Conservation (phyloP, 2,888 invertebrate species). For the Eilema sororculum region DNA sequence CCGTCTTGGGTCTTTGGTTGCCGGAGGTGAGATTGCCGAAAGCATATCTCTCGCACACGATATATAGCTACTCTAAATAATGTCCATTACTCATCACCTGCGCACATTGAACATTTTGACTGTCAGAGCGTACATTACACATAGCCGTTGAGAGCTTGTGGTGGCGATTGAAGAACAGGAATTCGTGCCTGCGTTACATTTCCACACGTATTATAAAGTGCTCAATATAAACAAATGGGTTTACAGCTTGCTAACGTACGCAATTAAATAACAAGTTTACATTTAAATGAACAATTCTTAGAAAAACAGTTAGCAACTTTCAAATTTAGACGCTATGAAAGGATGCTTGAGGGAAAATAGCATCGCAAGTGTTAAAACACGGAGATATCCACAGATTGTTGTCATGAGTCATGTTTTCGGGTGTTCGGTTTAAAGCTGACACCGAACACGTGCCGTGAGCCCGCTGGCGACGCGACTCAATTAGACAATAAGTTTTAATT, state of each 20-base stretch:
- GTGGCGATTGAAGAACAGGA: constrained; percentile 37
- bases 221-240: constrained; percentile 44
- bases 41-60: too few species aligned
- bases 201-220: constrained; percentile 36
- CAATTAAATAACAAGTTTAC: constrained; percentile 46
- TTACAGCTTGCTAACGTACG: constrained; percentile 46
- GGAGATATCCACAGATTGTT: not conserved
- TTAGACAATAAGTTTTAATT: too few species aligned
- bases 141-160: constrained; percentile 8
- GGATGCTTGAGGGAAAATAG: not conserved
- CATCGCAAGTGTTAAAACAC: not conserved
- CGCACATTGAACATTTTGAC: constrained; percentile 18
- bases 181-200: constrained; percentile 29
- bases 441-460: too few species aligned
- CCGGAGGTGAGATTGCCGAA: too few species aligned
- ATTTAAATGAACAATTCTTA: constrained; percentile 34
- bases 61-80: too few species aligned
- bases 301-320: constrained; percentile 18
- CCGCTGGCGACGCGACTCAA: too few species aligned
- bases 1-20: too few species aligned
- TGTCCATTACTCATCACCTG: constrained; percentile 14
- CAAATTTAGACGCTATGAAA: not conserved
- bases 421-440: too few species aligned
- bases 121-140: constrained; percentile 16
- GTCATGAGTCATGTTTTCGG: not conserved